Conservation (phyloP, 2,888 invertebrate genomes). For the Tetragnatha montana region DNA sequence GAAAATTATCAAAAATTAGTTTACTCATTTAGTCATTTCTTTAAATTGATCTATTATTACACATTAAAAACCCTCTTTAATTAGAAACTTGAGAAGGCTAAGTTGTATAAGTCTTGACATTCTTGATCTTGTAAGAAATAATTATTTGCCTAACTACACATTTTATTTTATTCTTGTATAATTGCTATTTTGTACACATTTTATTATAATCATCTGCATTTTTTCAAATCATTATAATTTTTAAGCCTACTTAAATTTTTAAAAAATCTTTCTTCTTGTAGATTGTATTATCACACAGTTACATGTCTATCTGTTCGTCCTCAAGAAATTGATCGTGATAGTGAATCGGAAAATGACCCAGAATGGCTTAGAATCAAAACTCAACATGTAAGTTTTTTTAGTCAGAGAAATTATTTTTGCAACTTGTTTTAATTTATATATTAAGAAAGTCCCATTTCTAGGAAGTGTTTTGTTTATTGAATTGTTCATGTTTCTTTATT, state of each 20-base stretch:
- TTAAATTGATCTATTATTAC: not conserved
- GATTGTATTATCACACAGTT: slow-evolving; percentile 94
- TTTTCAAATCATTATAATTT: not conserved
- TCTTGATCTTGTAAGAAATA: not conserved
- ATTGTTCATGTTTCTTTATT: too few species aligned
- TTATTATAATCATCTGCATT: not conserved
- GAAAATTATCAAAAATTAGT: not conserved
- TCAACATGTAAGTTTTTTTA: slow-evolving; percentile 80
- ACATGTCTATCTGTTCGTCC: slow-evolving; percentile 95
- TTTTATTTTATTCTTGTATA: not conserved
- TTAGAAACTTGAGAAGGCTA: not conserved
- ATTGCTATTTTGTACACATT: not conserved
- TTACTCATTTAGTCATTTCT: not conserved
- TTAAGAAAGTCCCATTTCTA: too few species aligned
- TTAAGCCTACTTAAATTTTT: too few species aligned
- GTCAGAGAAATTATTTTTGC: too few species aligned
- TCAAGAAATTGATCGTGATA: slow-evolving; percentile 94
- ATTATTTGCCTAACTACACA: not conserved
- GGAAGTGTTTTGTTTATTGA: too few species aligned
- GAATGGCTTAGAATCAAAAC: slow-evolving; percentile 95
- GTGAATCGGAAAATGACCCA: slow-evolving; percentile 95
- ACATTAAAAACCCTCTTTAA: not conserved
- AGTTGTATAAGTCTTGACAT: too few species aligned
- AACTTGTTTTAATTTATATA: too few species aligned
- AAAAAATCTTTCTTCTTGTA: not conserved